Conservation (phyloP, 2,797 vertebrate genomes). For the Cichlasoma orientale region DNA sequence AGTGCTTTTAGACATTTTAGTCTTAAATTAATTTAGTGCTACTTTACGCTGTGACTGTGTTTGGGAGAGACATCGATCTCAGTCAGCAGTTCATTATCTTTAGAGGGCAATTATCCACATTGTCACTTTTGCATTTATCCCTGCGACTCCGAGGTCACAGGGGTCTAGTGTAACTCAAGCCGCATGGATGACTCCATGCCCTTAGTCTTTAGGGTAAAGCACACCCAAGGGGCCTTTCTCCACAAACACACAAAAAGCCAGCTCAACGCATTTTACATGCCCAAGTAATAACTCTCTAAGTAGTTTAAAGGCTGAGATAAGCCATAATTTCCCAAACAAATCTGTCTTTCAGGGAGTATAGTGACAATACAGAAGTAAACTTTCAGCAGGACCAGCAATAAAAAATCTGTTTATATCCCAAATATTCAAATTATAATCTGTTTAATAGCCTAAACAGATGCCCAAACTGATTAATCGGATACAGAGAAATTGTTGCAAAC, state of each 20-base stretch:
- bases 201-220: constrained; percentile 89
- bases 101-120: constrained; percentile 94
- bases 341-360: background rate
- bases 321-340: background rate
- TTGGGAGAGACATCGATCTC: constrained; percentile 88
- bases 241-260: constrained; percentile 84
- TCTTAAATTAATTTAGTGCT: constrained; percentile 38
- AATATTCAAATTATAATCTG: background rate
- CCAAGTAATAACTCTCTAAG: background rate
- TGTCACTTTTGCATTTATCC: constrained; percentile 96
- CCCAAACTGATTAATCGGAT: background rate
- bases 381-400: background rate
- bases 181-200: constrained; percentile 86
- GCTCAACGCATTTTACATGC: constrained; percentile 84
- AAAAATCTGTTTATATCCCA: background rate
- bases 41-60: constrained; percentile 72
- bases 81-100: constrained; percentile 94
- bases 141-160: constrained; percentile 86
- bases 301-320: background rate
- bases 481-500: background rate
- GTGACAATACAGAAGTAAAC: background rate
- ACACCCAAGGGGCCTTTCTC: constrained; percentile 87
- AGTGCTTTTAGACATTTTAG: constrained; percentile 12
- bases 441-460: background rate
- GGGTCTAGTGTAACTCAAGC: constrained; percentile 90